Evolutionary conservation across 2,797 vertebrate species (phyloP), one percentile per base, ranked within the genome.

Genomic region (Hypotaenidia philippensis): DNA sequence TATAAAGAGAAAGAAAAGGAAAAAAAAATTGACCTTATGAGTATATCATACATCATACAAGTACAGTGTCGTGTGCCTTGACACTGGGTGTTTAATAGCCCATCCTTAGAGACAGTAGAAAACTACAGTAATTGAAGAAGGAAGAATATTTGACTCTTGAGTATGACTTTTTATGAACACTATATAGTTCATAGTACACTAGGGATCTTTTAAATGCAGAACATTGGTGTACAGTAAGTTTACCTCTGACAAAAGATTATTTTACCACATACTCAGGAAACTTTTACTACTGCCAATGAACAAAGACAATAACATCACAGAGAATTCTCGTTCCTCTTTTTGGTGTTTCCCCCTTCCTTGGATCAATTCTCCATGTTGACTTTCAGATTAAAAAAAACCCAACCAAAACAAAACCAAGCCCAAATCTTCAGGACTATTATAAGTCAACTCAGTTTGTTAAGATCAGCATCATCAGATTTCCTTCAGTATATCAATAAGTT

Each of bases 181-280:
- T 84, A 45, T 96, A 92, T 91, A 87, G 84, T 96, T 97, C 94
- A 97, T 76, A 70, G 84, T 81, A 95, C 95, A 90, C 95, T 20
- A 31, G 97, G 92, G 97, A 97, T 97, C 92, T 95, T 98, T 98
- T 96, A 97, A 98, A 97, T 95, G 82, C 87, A 96, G 92, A 96
- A 74, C 87, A 72, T 80, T 83, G 77, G 71, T 96, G 89, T 88
- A 94, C 78, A 90, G 92, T 96, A 96, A 96, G 96, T 96, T 98
- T 97, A 97, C 95, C 80, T 97, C 94, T 97, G 97, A 97, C 94
- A 98, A 97, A 96, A 94, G 38, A 97, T 97, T 97, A 95, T 96
- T 97, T 97, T 97, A 97, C 70, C 95, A 87, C 85, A 84, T 96
- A 93, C 75, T 94, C 50, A 60, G 78, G 82, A 93, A 97, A 95